Conservation (phyloP, 2,113 vertebrate genomes). For the Burhinus oedicnemus region DNA sequence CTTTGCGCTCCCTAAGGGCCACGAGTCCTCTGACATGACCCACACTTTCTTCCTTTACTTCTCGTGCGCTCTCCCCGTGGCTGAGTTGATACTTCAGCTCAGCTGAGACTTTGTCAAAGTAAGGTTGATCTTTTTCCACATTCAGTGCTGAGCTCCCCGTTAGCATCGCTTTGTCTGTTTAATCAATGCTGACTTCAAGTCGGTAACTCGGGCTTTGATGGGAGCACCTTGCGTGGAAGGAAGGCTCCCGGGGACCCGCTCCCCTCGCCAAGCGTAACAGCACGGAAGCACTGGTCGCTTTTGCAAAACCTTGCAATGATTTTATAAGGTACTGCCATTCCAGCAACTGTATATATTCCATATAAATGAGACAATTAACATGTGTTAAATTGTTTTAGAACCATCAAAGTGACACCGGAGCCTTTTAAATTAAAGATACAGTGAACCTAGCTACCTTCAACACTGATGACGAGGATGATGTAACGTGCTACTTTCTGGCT, state of each 20-base stretch:
- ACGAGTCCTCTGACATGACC: background rate
- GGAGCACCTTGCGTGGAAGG: background rate
- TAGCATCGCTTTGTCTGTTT: background rate
- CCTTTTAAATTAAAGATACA: background rate
- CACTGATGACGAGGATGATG: background rate
- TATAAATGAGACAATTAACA: background rate
- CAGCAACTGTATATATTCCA: background rate
- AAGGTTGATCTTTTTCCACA: background rate
- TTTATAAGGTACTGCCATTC: background rate
- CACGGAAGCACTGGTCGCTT: background rate
- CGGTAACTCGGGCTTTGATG: background rate
- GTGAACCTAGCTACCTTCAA: background rate
- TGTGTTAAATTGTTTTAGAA: background rate
- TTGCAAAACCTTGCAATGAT: background rate
- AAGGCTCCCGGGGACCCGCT: background rate
- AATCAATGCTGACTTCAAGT: background rate
- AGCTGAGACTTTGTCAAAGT: background rate
- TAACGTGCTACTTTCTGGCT: background rate
- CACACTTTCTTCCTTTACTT: background rate
- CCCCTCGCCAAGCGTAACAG: background rate
- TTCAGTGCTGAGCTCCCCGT: background rate
- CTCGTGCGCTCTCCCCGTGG: accelerated
- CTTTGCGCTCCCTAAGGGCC: background rate
- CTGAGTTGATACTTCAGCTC: background rate
- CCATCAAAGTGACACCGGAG: background rate